Conservation (phyloP, 1,140 invertebrate genomes). For the Ceratina calcarata region DNA sequence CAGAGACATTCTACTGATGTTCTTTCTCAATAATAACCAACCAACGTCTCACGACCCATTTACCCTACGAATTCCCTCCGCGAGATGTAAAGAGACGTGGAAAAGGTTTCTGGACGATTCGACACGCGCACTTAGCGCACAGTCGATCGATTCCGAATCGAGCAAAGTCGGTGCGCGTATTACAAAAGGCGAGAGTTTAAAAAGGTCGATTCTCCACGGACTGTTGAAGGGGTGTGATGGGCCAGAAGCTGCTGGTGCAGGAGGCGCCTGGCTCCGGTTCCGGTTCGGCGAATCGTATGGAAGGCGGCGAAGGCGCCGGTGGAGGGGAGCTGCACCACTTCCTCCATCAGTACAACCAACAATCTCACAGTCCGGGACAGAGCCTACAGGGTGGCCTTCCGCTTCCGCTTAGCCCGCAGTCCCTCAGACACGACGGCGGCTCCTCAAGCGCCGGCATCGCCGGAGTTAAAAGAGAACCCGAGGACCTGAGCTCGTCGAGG, state of each 20-base stretch:
- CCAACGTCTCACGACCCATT: neutral
- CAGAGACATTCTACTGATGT: too few relatives aligned
- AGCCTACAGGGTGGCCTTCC: conserved; percentile 75
- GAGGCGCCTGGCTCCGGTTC: conserved; percentile 73
- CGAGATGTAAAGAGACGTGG: neutral
- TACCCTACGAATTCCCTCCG: neutral
- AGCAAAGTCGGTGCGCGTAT: neutral
- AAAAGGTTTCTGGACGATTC: conserved; percentile 37
- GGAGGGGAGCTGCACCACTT: conserved; percentile 81
- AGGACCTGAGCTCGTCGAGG: conserved; percentile 83
- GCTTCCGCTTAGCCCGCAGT: conserved; percentile 77
- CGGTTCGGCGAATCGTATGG: conserved; percentile 82
- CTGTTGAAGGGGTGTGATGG: conserved; percentile 78
- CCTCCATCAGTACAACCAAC: conserved; percentile 84
- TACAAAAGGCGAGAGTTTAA: conserved; percentile 42
- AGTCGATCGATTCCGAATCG: conserved; percentile 14
- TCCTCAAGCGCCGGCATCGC: conserved; percentile 74
- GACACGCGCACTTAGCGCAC: conserved; percentile 48
- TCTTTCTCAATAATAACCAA: neutral
- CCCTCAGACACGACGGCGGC: conserved; percentile 76
- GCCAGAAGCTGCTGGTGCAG: conserved; percentile 78
- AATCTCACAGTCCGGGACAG: conserved; percentile 81
- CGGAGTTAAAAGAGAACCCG: conserved; percentile 85
- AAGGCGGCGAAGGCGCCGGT: conserved; percentile 80
- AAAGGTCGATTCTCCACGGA: conserved; percentile 55